phyloP scores from a whole-genome alignment of 2,113 vertebrate genomes.

The Arvicanthis niloticus region DNA sequence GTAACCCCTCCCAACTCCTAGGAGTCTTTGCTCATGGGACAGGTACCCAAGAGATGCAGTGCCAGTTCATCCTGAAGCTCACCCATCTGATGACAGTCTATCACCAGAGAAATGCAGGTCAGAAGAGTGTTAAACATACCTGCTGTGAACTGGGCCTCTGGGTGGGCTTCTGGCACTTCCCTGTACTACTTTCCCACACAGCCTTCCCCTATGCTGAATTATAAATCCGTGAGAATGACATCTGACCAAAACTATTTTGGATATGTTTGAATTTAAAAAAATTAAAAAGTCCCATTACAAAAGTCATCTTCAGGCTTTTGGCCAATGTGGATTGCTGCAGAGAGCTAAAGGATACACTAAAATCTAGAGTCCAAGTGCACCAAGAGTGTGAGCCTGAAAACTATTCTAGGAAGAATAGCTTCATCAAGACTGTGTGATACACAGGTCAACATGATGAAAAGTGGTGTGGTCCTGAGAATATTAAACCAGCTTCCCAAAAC shows the following conservation, averaged over 20 bases:
- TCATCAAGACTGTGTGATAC: constrained; percentile 91
- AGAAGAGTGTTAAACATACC: constrained; percentile 93
- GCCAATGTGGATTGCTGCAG: constrained; percentile 89
- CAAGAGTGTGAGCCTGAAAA: constrained; percentile 78
- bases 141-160: constrained; percentile 95
- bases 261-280: constrained; percentile 91
- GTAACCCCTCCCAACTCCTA: background rate
- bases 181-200: constrained; percentile 88
- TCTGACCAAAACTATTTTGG: constrained; percentile 94
- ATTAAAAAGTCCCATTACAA: constrained; percentile 90
- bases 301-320: constrained; percentile 94
- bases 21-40: background rate
- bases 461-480: constrained; percentile 84
- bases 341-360: constrained; percentile 88
- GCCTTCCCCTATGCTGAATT: constrained; percentile 84
- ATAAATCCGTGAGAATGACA: constrained; percentile 90
- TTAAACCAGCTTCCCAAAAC: background rate
- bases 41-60: background rate
- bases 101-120: constrained; percentile 86
- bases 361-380: constrained; percentile 89
- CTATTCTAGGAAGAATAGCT: constrained; percentile 90
- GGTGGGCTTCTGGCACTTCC: constrained; percentile 91
- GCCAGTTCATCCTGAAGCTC: background rate
- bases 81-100: background rate
- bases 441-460: constrained; percentile 91